Conservation (phyloP, 2,113 vertebrate genomes). For the Tenebrosternarchus preto region DNA sequence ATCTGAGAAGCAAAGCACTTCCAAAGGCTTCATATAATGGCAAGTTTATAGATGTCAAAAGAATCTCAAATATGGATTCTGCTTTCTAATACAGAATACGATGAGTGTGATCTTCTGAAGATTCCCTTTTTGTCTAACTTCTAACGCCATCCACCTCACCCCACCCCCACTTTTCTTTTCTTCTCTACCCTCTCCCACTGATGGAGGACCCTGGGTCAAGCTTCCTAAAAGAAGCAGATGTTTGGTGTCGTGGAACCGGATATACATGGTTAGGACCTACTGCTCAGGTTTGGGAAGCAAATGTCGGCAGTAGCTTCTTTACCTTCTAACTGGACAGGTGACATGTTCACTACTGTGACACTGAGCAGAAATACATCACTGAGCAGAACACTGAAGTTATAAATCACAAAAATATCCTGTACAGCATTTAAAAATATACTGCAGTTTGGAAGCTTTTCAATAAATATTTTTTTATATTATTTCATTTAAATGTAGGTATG, state of each 20-base stretch:
- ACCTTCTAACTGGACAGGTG: constrained; percentile 52
- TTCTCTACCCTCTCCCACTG: constrained; percentile 22
- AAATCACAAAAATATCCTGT: too few species aligned
- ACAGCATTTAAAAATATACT: constrained; percentile 4
- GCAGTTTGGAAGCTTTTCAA: too few species aligned
- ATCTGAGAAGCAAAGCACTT: constrained; percentile 26
- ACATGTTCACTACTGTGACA: not conserved
- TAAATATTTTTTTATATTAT: too few species aligned
- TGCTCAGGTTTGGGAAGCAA: not conserved
- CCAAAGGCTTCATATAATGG: constrained; percentile 48
- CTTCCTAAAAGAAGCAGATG: constrained; percentile 28
- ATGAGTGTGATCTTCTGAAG: constrained; percentile 54
- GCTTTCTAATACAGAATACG: constrained; percentile 52
- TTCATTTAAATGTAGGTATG: too few species aligned
- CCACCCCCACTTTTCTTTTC: constrained; percentile 11
- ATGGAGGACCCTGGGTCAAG: constrained; percentile 27
- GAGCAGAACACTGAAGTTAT: too few species aligned
- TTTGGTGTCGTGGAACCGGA: constrained; percentile 38
- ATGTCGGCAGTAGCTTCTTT: constrained; percentile 12
- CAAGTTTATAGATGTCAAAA: constrained; percentile 4
- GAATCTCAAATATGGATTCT: constrained; percentile 18
- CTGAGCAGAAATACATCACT: constrained; percentile 4
- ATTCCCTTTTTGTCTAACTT: not conserved
- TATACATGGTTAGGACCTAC: constrained; percentile 31
- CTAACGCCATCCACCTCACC: too few species aligned